Conservation (phyloP, 1,140 invertebrate species). For the Dendrolimus punctatus region DNA sequence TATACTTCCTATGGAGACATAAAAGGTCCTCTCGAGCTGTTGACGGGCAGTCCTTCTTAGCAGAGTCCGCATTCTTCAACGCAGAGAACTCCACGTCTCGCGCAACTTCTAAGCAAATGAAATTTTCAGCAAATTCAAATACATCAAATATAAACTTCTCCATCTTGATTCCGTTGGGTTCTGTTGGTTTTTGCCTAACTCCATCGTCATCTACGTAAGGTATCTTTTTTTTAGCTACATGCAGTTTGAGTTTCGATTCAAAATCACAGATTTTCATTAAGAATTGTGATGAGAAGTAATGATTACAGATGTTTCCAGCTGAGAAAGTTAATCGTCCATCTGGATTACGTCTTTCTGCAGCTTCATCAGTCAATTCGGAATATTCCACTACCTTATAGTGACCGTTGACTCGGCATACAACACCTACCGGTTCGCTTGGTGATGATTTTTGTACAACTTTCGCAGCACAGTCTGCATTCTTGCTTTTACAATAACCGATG, state of each 20-base stretch:
- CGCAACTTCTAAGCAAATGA: conserved; percentile 94
- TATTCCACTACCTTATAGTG: conserved; percentile 97
- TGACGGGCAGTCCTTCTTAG: conserved; percentile 91
- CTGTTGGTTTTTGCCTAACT: conserved; percentile 80
- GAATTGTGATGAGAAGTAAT: conserved; percentile 95
- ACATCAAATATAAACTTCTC: conserved; percentile 99
- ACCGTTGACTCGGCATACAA: conserved; percentile 92
- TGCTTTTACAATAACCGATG: conserved; percentile 93
- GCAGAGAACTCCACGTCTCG: conserved; percentile 97
- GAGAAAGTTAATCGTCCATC: conserved; percentile 91
- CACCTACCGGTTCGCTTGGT: conserved; percentile 95
- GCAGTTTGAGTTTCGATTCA: conserved; percentile 86
- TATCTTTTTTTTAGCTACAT: conserved; percentile 99
- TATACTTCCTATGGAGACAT: conserved; percentile 86
- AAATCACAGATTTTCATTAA: conserved; percentile 77
- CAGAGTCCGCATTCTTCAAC: conserved; percentile 93
- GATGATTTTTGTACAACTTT: conserved; percentile 96
- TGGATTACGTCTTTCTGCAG: conserved; percentile 84
- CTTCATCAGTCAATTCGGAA: conserved; percentile 93
- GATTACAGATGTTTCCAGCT: conserved; percentile 98
- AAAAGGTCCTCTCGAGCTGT: conserved; percentile 88
- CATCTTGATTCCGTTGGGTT: conserved; percentile 97
- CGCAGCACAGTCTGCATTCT: conserved; percentile 93
- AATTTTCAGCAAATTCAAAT: conserved; percentile 92
- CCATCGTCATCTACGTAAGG: conserved; percentile 86